Evolutionary conservation across 2,797 vertebrate species (phyloP).

Genomic region (Coregonus ussuriensis): DNA sequence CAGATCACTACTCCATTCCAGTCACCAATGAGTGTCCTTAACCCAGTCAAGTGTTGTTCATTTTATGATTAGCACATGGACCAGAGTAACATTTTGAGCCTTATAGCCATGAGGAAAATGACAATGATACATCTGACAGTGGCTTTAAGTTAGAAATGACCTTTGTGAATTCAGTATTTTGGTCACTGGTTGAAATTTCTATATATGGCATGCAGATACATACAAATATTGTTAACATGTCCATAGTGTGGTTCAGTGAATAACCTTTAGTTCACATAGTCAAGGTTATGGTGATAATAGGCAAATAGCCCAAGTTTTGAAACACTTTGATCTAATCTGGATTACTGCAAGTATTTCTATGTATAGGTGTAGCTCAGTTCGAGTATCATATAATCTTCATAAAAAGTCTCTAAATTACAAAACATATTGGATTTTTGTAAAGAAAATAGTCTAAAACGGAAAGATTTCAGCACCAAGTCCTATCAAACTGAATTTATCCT

Average conservation of each 20-base stretch:
- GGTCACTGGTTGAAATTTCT: not conserved
- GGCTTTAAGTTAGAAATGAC: not conserved
- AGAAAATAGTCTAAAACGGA: not conserved
- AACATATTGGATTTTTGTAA: not conserved
- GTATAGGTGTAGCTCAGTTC: not conserved
- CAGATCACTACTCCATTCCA: not conserved
- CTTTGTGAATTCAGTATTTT: not conserved
- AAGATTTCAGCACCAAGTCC: not conserved
- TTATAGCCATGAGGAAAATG: not conserved
- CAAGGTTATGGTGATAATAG: not conserved
- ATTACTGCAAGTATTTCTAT: not conserved
- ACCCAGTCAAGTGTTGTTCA: not conserved
- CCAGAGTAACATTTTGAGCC: not conserved
- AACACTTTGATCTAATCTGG: too few relatives aligned
- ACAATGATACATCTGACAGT: not conserved
- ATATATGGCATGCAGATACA: not conserved
- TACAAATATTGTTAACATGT: not conserved
- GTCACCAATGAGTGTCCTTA: not conserved
- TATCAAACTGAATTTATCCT: not conserved
- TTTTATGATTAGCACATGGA: not conserved
- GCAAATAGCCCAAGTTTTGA: too few relatives aligned
- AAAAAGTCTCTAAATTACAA: not conserved
- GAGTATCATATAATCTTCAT: not conserved
- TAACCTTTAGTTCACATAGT: not conserved
- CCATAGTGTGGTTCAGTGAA: not conserved